Evolutionary conservation across 1,140 invertebrate genomes (phyloP), one percentile per base, ranked within the genome.

Genomic region (Sitobion miscanthi): DNA sequence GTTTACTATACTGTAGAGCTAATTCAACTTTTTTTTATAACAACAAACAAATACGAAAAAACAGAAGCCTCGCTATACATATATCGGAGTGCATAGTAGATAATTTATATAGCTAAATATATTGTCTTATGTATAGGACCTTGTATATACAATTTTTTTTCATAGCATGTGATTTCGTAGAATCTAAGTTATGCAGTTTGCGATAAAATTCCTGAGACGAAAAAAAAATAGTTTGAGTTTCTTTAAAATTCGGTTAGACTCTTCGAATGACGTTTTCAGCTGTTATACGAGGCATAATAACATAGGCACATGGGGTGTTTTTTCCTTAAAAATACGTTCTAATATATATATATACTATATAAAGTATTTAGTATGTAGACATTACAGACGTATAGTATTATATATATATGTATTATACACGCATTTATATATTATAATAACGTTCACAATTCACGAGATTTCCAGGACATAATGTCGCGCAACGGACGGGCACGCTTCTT

Each of bases 401-500:
- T 62, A 62, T 62, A 62, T 57, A 57, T 57, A 25, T 62, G 30
- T 57, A 57, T 57, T 47, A 47, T 47, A 47, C 1, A 47, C 45
- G 45, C 45, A 47, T 9, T 0, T 47, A 47, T 30, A 30, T 77
- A n/a, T 77, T 77, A n/a, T 77, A 77, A 52, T 30, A 35, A 62
- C 88, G 54, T 38, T 42, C 47, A 52, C 1, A 62, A 30, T 25
- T 38, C 54, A 45, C 38, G 5, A 89, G 88, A 89, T 89, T 69
- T 90, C 20, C 30, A 45, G 89, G 69, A 69, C 57, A 14, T 90
- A 92, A 49, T 83, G 47, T 82, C 90, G 45, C 82, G 83, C 62
- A 77, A 91, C 91, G 91, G 69, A 52, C 91, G 35, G 91, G 91
- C 91, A 93, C 91, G 91, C 91, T 93, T 93, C 91, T 93, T 93